Percentiles rank a stretch among this genome's conserved stretches.
Conservation (phyloP, 2,888 invertebrate species). For the Glaucopsyche alexis region DNA sequence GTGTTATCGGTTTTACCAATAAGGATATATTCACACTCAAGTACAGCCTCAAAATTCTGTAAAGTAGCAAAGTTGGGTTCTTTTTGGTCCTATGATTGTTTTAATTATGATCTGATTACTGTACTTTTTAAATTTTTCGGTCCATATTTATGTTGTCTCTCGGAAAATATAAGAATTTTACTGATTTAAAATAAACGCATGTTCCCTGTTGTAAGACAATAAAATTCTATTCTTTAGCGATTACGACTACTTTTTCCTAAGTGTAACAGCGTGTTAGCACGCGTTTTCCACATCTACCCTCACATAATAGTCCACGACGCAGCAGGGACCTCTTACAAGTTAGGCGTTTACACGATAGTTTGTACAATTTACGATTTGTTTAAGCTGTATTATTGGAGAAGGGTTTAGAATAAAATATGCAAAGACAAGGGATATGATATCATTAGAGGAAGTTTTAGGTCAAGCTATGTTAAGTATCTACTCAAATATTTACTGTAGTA, state of each 20-base stretch:
- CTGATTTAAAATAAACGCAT: no score
- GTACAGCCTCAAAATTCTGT: no score
- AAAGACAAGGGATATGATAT: background rate
- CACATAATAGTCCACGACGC: conserved; percentile 43
- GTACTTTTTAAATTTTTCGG: no score
- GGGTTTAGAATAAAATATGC: background rate
- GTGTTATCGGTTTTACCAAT: background rate
- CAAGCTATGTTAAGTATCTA: background rate
- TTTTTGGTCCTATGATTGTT: no score
- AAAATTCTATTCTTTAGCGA: background rate
- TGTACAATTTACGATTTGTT: conserved; percentile 30
- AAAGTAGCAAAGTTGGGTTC: no score
- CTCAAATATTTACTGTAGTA: no score
- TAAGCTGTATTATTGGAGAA: conserved; percentile 6
- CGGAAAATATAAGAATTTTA: no score
- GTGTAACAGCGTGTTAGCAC: conserved; percentile 52
- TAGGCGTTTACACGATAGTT: conserved; percentile 28
- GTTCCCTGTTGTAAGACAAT: no score
- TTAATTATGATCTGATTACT: no score
- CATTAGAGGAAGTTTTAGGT: background rate
- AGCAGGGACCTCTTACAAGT: conserved; percentile 45
- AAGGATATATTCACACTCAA: background rate
- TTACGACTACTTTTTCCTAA: conserved; percentile 33
- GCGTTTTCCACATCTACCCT: conserved; percentile 42
- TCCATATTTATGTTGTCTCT: no score